These are phyloP conservation scores for Asteroscopus sphinx DNA, from an alignment of 2,888 invertebrate genomes.

Conservation along the genomic window DNA sequence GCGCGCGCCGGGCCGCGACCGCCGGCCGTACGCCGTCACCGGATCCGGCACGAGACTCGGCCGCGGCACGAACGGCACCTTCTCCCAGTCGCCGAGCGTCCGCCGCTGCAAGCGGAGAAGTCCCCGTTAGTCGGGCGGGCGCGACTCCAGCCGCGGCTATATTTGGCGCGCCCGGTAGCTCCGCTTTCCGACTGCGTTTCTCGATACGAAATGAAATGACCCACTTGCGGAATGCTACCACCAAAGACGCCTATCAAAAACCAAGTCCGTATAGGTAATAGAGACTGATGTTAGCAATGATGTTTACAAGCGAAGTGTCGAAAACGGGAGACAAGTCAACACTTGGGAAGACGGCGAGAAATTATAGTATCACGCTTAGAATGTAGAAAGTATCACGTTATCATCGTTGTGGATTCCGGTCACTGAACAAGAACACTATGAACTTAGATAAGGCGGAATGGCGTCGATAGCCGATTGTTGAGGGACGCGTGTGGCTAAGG, in stretches of 20 bases:
- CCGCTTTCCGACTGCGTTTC: conserved; percentile 81
- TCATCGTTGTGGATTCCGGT: conserved; percentile 52
- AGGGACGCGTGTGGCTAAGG: conserved; percentile 72
- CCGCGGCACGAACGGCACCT: conserved; percentile 96
- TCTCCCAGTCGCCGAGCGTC: conserved; percentile 95
- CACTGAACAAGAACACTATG: conserved; percentile 52
- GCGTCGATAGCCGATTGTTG: conserved; percentile 60
- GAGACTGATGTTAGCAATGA: conserved; percentile 74
- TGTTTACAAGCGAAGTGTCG: conserved; percentile 78
- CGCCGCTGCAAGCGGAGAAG: conserved; percentile 93
- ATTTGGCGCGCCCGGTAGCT: conserved; percentile 89
- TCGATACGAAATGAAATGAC: conserved; percentile 81
- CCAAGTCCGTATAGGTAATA: conserved; percentile 42
- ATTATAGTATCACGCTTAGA: conserved; percentile 52
- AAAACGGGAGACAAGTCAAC: conserved; percentile 63
- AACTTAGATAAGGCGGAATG: conserved; percentile 44
- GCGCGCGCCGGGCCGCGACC: conserved; percentile 86
- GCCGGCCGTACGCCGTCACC: conserved; percentile 95
- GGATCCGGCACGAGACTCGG: conserved; percentile 96
- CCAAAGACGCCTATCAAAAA: conserved; percentile 61
- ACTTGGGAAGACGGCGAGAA: conserved; percentile 66
- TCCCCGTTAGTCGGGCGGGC: conserved; percentile 87
- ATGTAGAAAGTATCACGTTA: conserved; percentile 53
- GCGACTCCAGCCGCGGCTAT: conserved; percentile 89
- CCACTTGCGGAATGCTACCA: conserved; percentile 79